Conservation (phyloP, 2,888 invertebrate genomes). For the Augiades crinisus region DNA sequence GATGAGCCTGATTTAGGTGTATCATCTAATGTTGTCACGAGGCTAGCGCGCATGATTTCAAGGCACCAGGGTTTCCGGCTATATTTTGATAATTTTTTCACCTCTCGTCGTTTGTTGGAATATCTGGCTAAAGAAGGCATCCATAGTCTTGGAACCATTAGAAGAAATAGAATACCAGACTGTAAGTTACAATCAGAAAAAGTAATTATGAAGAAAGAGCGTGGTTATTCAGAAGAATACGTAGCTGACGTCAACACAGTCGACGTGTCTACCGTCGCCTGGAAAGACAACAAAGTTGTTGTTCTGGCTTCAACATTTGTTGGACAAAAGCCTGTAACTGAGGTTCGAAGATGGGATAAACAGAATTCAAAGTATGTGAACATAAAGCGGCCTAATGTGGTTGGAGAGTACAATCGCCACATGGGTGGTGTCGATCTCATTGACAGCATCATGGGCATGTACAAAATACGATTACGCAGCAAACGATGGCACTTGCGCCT, state of each 20-base stretch:
- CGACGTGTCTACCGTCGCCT: no score
- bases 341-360: slow-evolving; percentile 34
- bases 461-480: no score
- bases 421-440: no score
- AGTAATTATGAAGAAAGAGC: slow-evolving; percentile 35
- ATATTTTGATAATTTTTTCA: slow-evolving; percentile 43
- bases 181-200: slow-evolving; percentile 37
- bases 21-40: slow-evolving; percentile 37
- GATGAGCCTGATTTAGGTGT: slow-evolving; percentile 39
- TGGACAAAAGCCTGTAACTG: slow-evolving; percentile 36
- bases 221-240: slow-evolving; percentile 31
- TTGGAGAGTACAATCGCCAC: slow-evolving; percentile 15
- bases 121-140: slow-evolving; percentile 42
- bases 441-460: no score
- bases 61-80: slow-evolving; percentile 25
- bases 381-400: slow-evolving; percentile 35
- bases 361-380: slow-evolving; percentile 28
- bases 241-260: slow-evolving; percentile 29
- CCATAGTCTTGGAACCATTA: slow-evolving; percentile 30
- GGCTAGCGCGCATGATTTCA: slow-evolving; percentile 38
- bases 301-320: slow-evolving; percentile 40
- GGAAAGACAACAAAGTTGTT: slow-evolving; percentile 46
- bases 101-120: slow-evolving; percentile 33
- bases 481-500: slow-evolving; percentile 39
- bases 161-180: slow-evolving; percentile 41